phyloP scores from a whole-genome alignment of 2,888 invertebrate genomes.

The Catocala fraxini region DNA sequence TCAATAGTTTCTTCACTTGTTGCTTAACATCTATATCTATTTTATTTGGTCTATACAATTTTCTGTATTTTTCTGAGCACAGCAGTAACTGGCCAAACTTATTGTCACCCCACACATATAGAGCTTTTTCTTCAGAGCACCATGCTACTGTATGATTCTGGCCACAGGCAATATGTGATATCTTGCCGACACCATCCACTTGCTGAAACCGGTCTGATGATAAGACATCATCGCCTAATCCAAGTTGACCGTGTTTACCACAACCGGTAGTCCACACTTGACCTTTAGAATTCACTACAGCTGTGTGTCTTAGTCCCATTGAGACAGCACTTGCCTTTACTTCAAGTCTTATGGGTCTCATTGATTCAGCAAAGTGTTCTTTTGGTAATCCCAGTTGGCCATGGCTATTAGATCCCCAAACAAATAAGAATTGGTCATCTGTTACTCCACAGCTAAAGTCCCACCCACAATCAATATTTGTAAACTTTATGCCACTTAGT shows the following conservation, averaged over 20 bases:
- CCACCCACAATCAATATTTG: conserved; percentile 93
- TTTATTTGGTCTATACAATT: conserved; percentile 85
- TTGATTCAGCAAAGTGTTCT: conserved; percentile 72
- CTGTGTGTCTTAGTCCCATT: conserved; percentile 91
- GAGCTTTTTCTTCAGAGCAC: conserved; percentile 84
- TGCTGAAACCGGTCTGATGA: conserved; percentile 79
- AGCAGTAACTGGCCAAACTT: conserved; percentile 93
- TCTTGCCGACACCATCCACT: conserved; percentile 86
- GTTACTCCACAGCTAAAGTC: conserved; percentile 93
- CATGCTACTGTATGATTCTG: conserved; percentile 92
- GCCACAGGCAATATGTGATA: conserved; percentile 91
- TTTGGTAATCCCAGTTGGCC: conserved; percentile 91
- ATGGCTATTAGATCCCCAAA: conserved; percentile 94
- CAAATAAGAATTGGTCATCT: conserved; percentile 90
- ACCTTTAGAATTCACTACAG: conserved; percentile 88
- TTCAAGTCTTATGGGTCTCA: conserved; percentile 74
- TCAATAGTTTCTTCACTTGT: conserved; percentile 86
- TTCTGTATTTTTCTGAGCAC: conserved; percentile 82
- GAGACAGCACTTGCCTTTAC: conserved; percentile 87
- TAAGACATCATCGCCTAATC: conserved; percentile 79
- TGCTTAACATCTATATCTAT: conserved; percentile 86
- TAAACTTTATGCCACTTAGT: conserved; percentile 86
- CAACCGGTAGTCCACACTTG: conserved; percentile 90
- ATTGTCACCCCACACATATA: conserved; percentile 94
- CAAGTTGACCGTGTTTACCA: conserved; percentile 90